phyloP scores from a whole-genome alignment of 2,888 invertebrate species.

The Argynnis bischoffii region DNA sequence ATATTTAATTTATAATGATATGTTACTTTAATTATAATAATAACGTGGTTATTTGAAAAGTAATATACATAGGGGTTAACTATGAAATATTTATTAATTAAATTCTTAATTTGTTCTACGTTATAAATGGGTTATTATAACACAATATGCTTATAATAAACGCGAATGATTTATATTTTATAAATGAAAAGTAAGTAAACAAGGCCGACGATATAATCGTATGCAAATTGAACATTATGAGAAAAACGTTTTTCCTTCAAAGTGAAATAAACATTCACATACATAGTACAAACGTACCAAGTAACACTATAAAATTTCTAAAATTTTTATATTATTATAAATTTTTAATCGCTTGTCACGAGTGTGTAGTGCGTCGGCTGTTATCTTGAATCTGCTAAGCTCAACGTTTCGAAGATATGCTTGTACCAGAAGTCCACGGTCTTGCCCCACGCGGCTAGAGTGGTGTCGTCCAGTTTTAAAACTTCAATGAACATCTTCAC shows the following conservation, averaged over 20 bases:
- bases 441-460: conserved; percentile 71
- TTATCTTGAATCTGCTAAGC: conserved; percentile 50
- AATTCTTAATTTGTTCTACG: conserved; percentile 1
- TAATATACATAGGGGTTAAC: conserved; percentile 2
- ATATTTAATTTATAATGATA: conserved; percentile 14
- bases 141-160: conserved; percentile 8
- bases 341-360: not conserved
- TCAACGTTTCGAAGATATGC: conserved; percentile 66
- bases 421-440: conserved; percentile 76
- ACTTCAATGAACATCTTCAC: conserved; percentile 75
- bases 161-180: not conserved
- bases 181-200: conserved; percentile 4
- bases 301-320: conserved; percentile 11
- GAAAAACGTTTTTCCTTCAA: not conserved
- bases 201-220: conserved; percentile 3
- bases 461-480: conserved; percentile 60
- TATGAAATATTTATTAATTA: conserved; percentile 5
- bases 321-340: conserved; percentile 13
- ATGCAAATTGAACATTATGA: conserved; percentile 1
- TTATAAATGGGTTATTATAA: conserved; percentile 6
- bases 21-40: conserved; percentile 13
- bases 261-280: not conserved
- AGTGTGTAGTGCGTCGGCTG: conserved; percentile 32
- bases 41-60: conserved; percentile 8
- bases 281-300: conserved; percentile 11